These are phyloP conservation scores for Erethizon dorsatum DNA, from an alignment of 2,797 vertebrate genomes.

Conservation along the genomic window DNA sequence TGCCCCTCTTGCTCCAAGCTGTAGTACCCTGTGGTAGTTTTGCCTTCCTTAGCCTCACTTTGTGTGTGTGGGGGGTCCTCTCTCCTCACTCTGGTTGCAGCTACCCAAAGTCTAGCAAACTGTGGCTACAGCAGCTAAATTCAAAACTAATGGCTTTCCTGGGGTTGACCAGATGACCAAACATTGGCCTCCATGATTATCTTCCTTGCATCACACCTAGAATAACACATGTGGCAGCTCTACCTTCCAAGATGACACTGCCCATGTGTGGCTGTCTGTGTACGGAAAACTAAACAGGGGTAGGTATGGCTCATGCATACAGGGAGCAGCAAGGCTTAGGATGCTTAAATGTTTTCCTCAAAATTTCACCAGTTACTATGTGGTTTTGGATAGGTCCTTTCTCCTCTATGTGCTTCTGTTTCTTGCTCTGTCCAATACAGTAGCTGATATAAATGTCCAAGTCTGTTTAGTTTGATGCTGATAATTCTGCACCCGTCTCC, in stretches of 20 bases:
- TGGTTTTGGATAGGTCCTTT: background rate
- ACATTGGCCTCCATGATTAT: background rate
- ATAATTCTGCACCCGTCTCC: background rate
- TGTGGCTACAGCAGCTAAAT: background rate
- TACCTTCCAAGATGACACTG: background rate
- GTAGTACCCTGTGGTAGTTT: background rate
- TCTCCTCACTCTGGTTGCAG: background rate
- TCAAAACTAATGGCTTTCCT: background rate
- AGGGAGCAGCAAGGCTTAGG: background rate
- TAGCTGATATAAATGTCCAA: background rate
- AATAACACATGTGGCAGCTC: background rate
- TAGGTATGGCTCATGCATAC: background rate
- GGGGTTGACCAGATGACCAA: conserved; percentile 51
- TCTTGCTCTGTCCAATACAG: background rate
- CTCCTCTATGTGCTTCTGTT: background rate
- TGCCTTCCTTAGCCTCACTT: background rate
- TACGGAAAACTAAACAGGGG: background rate
- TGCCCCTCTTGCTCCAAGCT: background rate
- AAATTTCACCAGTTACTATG: background rate
- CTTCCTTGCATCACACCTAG: background rate
- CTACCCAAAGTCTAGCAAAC: background rate
- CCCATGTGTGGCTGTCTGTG: background rate
- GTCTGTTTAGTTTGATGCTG: background rate
- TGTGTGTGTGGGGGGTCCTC: background rate
- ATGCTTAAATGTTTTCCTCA: background rate